Evolutionary conservation across 2,797 vertebrate genomes (phyloP), one percentile per base, ranked within the genome.

Genomic region (Salmo trutta): DNA sequence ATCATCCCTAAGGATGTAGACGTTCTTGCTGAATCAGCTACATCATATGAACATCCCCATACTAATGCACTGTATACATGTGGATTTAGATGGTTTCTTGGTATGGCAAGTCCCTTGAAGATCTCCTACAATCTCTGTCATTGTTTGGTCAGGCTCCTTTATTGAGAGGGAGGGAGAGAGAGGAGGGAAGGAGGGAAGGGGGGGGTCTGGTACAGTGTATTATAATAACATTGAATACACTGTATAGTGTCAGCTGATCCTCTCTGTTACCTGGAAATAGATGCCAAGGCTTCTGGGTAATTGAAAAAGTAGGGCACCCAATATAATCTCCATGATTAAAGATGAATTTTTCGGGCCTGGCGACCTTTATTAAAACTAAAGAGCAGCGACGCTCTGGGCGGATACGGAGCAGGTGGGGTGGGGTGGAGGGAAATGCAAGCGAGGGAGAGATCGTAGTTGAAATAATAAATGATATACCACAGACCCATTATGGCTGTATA

Each of bases 381-480:
- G 79, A 71, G 72, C 56, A 7, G 47, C 16, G 16, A 47, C 21
- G 24, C 36, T 77, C 29, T 54, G n/a, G 12, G 76, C 71, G 31
- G 47, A 72, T 12, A 41, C 8, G 6, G 47, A 24, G 17, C 41
- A 4, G 14, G 51, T 7, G 51, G 14, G 6, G 5, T 41, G 41
- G 41, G 33, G 8, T 41, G 41, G 10, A 12, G 10, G 41, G 41
- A 24, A 16, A 10, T 47, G 41, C 41, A 47, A 51, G 27, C 3
- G 41, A 67, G 62, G 21, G 8, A 76, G 21, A 59, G 27, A 51
- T 47, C 10, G 52, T 71, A 77, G 79, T n/a, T 73, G 62, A 74
- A 79, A 79, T 62, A 67, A 71, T 75, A 74, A 77, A 79, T 71
- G 5, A 69, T 69, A 33, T 36, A 17, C 17, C 56, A 33, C 65